Percentiles rank a stretch among this genome's conserved stretches.
phyloP scores from a whole-genome alignment of 2,113 vertebrate species.

The Sphyrna mokarran region DNA sequence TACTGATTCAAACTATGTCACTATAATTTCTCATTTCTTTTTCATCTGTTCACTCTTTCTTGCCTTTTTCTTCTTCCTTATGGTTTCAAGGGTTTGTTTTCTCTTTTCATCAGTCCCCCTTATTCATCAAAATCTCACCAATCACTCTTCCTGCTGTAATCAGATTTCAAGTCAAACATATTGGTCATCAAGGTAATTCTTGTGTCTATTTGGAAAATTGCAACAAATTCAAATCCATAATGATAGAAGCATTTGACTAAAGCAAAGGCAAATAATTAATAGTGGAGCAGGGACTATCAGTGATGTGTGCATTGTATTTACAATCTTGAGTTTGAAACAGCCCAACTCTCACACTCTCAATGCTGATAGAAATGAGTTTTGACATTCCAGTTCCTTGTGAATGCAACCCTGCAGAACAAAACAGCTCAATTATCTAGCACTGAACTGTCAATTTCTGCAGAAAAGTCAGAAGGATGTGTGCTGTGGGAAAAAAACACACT shows the following conservation, averaged over 20 bases:
- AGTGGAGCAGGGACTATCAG: neutral
- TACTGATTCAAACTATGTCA: neutral
- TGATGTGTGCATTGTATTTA: neutral
- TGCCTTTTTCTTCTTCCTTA: neutral
- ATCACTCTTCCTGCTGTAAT: neutral
- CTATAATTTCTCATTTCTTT: neutral
- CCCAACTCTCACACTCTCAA: neutral
- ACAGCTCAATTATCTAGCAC: neutral
- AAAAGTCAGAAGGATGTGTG: neutral
- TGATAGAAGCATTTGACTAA: neutral
- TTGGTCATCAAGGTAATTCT: neutral
- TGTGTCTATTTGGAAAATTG: neutral
- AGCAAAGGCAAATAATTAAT: neutral
- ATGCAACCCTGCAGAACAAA: neutral
- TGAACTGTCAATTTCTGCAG: neutral
- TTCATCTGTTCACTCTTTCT: neutral
- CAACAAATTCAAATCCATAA: neutral
- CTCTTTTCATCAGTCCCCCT: neutral
- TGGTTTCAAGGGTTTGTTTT: neutral
- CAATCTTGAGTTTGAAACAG: neutral
- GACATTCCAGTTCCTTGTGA: neutral
- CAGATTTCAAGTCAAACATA: neutral
- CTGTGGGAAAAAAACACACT: neutral
- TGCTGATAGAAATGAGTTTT: neutral
- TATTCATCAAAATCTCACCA: neutral